Evolutionary conservation across 2,888 invertebrate genomes (phyloP).

Genomic region (Platypus cylindrus): DNA sequence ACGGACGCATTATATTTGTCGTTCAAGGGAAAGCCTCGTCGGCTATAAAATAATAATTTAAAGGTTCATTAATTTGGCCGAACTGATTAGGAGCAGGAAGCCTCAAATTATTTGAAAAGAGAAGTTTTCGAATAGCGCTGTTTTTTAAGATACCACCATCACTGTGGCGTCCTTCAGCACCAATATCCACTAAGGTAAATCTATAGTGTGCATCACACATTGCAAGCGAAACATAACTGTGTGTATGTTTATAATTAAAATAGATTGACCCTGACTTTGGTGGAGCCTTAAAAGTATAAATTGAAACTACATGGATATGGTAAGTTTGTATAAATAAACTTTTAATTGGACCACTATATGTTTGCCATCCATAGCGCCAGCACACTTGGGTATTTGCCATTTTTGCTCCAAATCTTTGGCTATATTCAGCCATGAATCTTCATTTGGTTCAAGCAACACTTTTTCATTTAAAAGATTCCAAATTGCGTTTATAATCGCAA

Average conservation of each 20-base stretch:
- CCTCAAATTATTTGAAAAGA: slow-evolving; percentile 1
- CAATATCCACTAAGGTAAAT: slow-evolving; percentile 8
- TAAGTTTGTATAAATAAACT: slow-evolving; percentile 3
- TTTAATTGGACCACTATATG: slow-evolving; percentile 4
- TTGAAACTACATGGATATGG: no score
- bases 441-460: slow-evolving; percentile 2
- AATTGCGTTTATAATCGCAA: slow-evolving; percentile 1
- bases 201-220: slow-evolving; percentile 5
- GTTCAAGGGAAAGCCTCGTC: slow-evolving; percentile 6
- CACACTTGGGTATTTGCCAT: slow-evolving; percentile 5
- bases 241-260: slow-evolving; percentile 6
- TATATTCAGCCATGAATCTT: slow-evolving; percentile 4
- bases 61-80: background rate
- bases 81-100: slow-evolving; percentile 2
- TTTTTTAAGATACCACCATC: slow-evolving; percentile 9
- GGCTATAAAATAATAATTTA: slow-evolving; percentile 5
- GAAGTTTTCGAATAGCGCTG: slow-evolving; percentile 2
- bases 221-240: slow-evolving; percentile 6
- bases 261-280: slow-evolving; percentile 7
- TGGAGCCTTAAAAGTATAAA: slow-evolving; percentile 6
- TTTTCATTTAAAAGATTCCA: slow-evolving; percentile 2
- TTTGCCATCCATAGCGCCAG: slow-evolving; percentile 2
- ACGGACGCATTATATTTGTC: slow-evolving; percentile 3
- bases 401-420: slow-evolving; percentile 2
- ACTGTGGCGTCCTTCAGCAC: slow-evolving; percentile 7